Conservation (phyloP, 2,888 invertebrate genomes). For the Ferdinandea cuprea region DNA sequence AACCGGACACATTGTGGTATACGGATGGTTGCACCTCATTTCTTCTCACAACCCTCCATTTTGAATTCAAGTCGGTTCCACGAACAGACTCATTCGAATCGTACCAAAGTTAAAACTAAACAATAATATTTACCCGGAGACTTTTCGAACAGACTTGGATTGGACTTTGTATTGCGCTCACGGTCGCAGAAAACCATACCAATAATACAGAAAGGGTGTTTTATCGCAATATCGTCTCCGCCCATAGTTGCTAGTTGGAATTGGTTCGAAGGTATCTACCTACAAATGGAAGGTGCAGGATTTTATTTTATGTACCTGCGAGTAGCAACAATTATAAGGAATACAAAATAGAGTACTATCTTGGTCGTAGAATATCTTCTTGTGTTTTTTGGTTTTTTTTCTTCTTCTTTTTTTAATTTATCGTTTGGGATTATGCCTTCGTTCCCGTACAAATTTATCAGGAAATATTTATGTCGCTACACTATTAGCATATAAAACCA, state of each 20-base stretch:
- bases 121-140: conserved; percentile 58
- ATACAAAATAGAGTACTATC: conserved; percentile 63
- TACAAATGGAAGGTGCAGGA: too few relatives aligned
- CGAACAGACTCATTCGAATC: conserved; percentile 5
- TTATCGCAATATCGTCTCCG: conserved; percentile 22
- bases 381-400: background rate
- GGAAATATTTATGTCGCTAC: conserved; percentile 72
- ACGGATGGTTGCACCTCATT: conserved; percentile 71
- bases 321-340: conserved; percentile 66
- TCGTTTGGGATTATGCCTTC: conserved; percentile 64
- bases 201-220: conserved; percentile 16
- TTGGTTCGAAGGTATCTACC: conserved; percentile 27
- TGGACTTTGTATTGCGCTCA: conserved; percentile 23
- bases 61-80: background rate
- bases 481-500: conserved; percentile 67
- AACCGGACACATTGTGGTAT: conserved; percentile 71
- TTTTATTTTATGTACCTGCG: too few relatives aligned
- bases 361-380: conserved; percentile 57
- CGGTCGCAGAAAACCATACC: conserved; percentile 2
- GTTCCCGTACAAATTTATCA: conserved; percentile 60
- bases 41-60: conserved; percentile 21
- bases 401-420: conserved; percentile 59
- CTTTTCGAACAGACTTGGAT: conserved; percentile 34
- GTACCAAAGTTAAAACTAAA: too few relatives aligned
- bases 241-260: background rate